A percentile compares a stretch with the other conserved stretches of the same genome.
phyloP scores from a whole-genome alignment of 2,113 vertebrate species.

The Todiramphus chloris region DNA sequence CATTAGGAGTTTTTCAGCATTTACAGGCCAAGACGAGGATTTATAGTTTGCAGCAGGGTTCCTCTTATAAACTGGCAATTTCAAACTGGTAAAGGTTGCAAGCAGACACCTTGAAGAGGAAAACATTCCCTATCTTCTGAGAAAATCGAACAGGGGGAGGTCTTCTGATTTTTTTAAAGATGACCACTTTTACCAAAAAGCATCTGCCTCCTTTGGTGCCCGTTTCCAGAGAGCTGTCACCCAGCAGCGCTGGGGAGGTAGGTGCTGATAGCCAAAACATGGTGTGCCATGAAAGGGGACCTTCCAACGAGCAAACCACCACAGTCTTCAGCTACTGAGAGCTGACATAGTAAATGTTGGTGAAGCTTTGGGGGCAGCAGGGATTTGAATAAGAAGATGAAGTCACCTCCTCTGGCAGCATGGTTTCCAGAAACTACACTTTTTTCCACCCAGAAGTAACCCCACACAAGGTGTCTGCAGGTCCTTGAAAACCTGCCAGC shows the following conservation, averaged over 20 bases:
- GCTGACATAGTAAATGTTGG: not conserved
- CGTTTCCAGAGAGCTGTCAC: not conserved
- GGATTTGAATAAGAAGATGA: not conserved
- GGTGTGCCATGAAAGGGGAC: not conserved
- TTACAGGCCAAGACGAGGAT: not conserved
- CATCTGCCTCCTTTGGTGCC: not conserved
- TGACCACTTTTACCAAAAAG: not conserved
- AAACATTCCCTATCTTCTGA: not conserved
- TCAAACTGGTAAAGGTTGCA: not conserved
- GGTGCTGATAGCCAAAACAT: not conserved
- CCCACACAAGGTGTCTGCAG: accelerated
- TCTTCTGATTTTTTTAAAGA: not conserved
- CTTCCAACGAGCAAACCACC: not conserved
- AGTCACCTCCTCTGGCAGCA: not conserved
- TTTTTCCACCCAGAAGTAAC: not conserved
- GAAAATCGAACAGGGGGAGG: not conserved
- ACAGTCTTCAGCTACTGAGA: not conserved
- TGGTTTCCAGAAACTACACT: not conserved
- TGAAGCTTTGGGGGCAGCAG: not conserved
- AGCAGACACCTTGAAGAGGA: not conserved
- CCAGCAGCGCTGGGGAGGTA: not conserved
- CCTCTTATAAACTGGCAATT: not conserved
- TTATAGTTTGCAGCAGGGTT: not conserved
- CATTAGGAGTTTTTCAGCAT: conserved; percentile 15
- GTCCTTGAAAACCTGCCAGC: not conserved